Percentiles rank a stretch among this genome's conserved stretches.
These are phyloP conservation scores for Drosophila mimica DNA, from an alignment of 2,888 invertebrate species.

Conservation along the genomic window DNA sequence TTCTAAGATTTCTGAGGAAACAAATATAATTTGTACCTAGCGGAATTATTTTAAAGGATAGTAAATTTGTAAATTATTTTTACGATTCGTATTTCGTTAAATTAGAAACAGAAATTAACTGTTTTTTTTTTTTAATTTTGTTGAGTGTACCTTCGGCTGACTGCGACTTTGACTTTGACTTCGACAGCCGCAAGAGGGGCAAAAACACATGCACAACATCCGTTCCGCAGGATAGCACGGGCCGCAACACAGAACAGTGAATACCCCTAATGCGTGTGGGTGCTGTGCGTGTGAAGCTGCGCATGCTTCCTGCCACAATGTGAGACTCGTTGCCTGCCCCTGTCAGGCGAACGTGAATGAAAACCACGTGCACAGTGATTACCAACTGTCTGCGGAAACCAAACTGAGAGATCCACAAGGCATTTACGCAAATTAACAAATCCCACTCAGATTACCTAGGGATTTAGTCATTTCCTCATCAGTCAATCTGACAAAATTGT, in stretches of 20 bases:
- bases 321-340: slow-evolving; percentile 7
- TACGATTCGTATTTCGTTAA: neutral
- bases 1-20: too few species aligned
- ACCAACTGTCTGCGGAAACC: slow-evolving; percentile 24
- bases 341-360: slow-evolving; percentile 43
- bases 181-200: slow-evolving; percentile 10
- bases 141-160: neutral
- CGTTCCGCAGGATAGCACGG: slow-evolving; percentile 63
- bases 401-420: too few species aligned
- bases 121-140: neutral
- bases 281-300: slow-evolving; percentile 67
- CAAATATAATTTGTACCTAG: too few species aligned
- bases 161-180: slow-evolving; percentile 4
- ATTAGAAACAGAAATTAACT: neutral
- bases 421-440: neutral
- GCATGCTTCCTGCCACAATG: slow-evolving; percentile 69
- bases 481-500: neutral
- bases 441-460: neutral
- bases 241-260: slow-evolving; percentile 16
- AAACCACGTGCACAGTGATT: slow-evolving; percentile 44
- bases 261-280: slow-evolving; percentile 30
- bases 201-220: slow-evolving; percentile 65
- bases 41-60: neutral
- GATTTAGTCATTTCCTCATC: neutral
- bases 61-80: neutral